These are phyloP conservation scores for Palloptera scutellata DNA, from an alignment of 2,888 invertebrate species.

Conservation along the genomic window DNA sequence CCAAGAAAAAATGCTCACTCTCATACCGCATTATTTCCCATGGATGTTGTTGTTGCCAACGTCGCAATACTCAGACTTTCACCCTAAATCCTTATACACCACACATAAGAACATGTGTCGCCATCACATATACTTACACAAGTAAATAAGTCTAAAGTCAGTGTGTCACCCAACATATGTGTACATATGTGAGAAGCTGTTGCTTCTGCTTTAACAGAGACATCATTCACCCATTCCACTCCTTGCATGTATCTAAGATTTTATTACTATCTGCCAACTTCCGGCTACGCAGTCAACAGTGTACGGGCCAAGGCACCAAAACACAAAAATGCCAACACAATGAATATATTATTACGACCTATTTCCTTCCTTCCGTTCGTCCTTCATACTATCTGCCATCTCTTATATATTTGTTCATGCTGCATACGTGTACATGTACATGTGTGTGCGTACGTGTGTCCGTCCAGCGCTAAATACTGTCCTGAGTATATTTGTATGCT, in stretches of 20 bases:
- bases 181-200: slow-evolving; percentile 16
- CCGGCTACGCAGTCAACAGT: slow-evolving; percentile 39
- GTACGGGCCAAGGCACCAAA: slow-evolving; percentile 8
- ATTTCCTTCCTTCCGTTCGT: not conserved
- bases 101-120: not conserved
- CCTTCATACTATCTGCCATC: not conserved
- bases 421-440: slow-evolving; percentile 14
- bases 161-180: not conserved
- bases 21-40: slow-evolving; percentile 37
- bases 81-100: no score
- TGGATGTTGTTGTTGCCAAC: slow-evolving; percentile 26
- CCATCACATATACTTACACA: not conserved
- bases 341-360: slow-evolving; percentile 55
- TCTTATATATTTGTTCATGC: not conserved
- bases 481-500: slow-evolving; percentile 27
- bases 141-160: not conserved
- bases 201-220: not conserved
- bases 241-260: slow-evolving; percentile 42
- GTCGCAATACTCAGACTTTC: slow-evolving; percentile 6
- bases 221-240: not conserved
- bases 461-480: slow-evolving; percentile 34
- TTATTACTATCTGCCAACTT: slow-evolving; percentile 57
- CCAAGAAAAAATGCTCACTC: slow-evolving; percentile 12
- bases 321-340: slow-evolving; percentile 45
- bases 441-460: slow-evolving; percentile 12